phyloP scores from a whole-genome alignment of 2,888 invertebrate species.

The Blastobasis lacticolella region DNA sequence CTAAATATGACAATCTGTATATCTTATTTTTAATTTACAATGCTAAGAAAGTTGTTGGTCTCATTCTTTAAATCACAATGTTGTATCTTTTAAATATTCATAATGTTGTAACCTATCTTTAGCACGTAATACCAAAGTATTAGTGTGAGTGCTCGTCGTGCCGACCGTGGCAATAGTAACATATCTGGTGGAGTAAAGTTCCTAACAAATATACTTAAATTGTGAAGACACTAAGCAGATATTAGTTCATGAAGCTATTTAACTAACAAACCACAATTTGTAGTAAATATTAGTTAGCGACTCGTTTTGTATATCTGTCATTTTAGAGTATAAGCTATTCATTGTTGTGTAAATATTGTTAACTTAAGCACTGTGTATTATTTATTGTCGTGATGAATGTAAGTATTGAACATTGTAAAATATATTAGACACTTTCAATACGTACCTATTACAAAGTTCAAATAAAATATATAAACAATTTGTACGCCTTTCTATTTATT shows the following conservation, averaged over 20 bases:
- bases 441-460: constrained; percentile 36
- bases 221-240: no score
- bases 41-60: no score
- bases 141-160: constrained; percentile 13
- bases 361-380: constrained; percentile 48
- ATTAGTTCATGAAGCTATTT: no score
- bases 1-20: no score
- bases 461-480: constrained; percentile 14
- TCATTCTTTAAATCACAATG: background rate
- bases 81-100: constrained; percentile 2
- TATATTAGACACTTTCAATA: constrained; percentile 42
- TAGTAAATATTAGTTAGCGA: no score
- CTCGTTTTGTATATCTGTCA: background rate
- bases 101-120: constrained; percentile 3
- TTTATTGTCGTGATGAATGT: constrained; percentile 51
- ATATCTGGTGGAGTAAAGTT: constrained; percentile 45
- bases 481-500: no score
- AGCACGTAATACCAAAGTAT: constrained; percentile 47
- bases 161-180: constrained; percentile 23
- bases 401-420: constrained; percentile 37
- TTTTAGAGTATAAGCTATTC: background rate
- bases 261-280: no score
- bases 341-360: constrained; percentile 52
- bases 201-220: constrained; percentile 25
- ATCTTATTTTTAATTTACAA: no score